Conservation (phyloP, 2,888 invertebrate genomes). For the Conistra vaccinii region DNA sequence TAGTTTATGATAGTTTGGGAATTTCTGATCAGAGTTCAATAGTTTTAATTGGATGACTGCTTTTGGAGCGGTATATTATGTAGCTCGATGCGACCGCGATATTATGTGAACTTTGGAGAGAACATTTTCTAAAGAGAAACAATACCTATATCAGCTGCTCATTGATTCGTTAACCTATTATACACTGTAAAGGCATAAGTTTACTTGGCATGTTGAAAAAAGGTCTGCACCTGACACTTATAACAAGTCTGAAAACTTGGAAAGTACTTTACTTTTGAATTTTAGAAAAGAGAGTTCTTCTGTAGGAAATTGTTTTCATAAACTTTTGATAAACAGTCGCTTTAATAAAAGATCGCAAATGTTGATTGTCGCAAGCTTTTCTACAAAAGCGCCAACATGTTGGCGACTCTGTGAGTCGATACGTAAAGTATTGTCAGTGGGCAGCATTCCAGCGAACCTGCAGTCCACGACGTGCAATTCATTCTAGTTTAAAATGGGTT, state of each 20-base stretch:
- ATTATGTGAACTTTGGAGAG: background rate
- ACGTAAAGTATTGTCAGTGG: constrained; percentile 80
- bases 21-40: background rate
- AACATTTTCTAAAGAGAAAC: background rate
- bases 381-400: constrained; percentile 27
- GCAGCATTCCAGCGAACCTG: constrained; percentile 88
- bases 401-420: constrained; percentile 61
- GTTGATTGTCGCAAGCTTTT: background rate
- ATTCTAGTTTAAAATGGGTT: constrained; percentile 89
- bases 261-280: background rate
- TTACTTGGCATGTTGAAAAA: background rate
- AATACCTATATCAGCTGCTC: background rate
- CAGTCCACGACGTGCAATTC: constrained; percentile 88
- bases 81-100: background rate
- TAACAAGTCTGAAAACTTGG: background rate
- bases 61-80: background rate
- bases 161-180: background rate
- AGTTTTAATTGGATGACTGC: background rate
- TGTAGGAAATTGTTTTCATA: background rate
- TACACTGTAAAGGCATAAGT: background rate
- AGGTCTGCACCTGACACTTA: background rate
- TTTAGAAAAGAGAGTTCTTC: background rate
- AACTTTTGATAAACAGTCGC: background rate
- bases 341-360: background rate
- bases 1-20: background rate